phyloP scores from a whole-genome alignment of 2,113 vertebrate genomes.

The Etia nguti region DNA sequence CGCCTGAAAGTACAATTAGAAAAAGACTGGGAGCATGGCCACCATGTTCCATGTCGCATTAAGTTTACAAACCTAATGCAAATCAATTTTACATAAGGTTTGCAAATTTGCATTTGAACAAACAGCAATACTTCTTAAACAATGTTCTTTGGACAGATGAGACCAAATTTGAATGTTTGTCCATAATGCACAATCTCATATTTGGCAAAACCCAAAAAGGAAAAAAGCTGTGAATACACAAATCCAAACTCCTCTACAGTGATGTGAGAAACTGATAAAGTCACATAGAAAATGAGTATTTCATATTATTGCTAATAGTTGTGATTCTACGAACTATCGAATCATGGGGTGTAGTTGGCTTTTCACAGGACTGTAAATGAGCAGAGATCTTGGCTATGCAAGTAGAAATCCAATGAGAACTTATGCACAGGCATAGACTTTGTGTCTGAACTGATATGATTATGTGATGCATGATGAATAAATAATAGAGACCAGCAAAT shows the following conservation, averaged over 20 bases:
- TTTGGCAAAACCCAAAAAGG: background rate
- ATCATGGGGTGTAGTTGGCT: background rate
- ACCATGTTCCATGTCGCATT: background rate
- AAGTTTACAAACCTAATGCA: background rate
- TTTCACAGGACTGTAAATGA: background rate
- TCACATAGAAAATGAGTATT: background rate
- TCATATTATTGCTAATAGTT: background rate
- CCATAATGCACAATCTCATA: background rate
- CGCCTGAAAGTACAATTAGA: background rate
- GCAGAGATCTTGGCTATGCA: background rate
- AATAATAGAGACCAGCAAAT: background rate
- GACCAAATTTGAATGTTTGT: background rate
- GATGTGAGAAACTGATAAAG: background rate
- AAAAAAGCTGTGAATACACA: background rate
- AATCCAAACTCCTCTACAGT: background rate
- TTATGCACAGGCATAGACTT: background rate
- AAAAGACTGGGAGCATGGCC: too few relatives aligned
- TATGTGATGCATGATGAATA: background rate
- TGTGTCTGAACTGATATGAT: constrained; percentile 1
- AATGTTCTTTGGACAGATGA: background rate
- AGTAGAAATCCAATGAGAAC: constrained; percentile 2
- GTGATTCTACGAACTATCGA: background rate
- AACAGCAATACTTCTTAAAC: background rate
- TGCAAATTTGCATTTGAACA: background rate
- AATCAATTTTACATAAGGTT: background rate